Conservation (phyloP, 1,140 invertebrate species). For the Mesaphorura yosii region DNA sequence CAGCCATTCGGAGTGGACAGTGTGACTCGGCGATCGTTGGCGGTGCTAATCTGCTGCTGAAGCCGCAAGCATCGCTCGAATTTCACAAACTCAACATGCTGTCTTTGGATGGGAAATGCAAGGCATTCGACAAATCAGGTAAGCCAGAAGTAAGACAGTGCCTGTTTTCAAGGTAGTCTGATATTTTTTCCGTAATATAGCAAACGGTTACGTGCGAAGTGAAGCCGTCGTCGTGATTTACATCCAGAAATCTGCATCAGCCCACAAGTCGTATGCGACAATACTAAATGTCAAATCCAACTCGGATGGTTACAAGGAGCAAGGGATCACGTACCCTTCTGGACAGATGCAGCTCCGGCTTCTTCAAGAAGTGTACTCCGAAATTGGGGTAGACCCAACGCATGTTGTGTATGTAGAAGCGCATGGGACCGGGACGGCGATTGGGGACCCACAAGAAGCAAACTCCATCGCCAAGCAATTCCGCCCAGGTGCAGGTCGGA, state of each 20-base stretch:
- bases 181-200: no score
- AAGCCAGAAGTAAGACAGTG: no score
- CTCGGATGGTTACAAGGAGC: conserved; percentile 77
- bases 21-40: conserved; percentile 81
- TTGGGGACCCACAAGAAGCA: no score
- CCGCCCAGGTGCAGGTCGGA: no score
- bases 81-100: conserved; percentile 76
- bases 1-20: conserved; percentile 57
- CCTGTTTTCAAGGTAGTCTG: no score
- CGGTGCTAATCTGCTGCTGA: conserved; percentile 71
- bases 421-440: no score
- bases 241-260: conserved; percentile 40
- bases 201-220: conserved; percentile 43
- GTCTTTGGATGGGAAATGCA: conserved; percentile 70
- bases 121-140: conserved; percentile 76
- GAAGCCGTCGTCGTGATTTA: conserved; percentile 44
- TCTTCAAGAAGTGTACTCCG: conserved; percentile 72
- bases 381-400: conserved; percentile 60
- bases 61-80: conserved; percentile 72
- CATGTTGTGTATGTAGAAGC: conserved; percentile 69
- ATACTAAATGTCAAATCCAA: no score
- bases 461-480: no score
- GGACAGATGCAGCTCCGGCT: conserved; percentile 66
- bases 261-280: conserved; percentile 44
- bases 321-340: conserved; percentile 84